Conservation (phyloP, 2,888 invertebrate species). For the Biston betularia region DNA sequence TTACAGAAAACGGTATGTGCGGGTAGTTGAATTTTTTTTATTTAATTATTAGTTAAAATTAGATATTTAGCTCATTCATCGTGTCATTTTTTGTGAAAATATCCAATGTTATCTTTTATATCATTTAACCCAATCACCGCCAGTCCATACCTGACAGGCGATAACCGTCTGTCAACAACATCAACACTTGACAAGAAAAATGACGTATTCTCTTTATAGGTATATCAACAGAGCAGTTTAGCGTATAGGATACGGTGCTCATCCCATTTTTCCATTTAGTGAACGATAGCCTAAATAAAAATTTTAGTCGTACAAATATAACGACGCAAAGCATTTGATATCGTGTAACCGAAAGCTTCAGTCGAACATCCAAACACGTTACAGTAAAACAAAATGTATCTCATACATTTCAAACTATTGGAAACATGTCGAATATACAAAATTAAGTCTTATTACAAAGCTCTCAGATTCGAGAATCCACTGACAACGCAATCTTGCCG, state of each 20-base stretch:
- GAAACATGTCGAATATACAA: slow-evolving; percentile 64
- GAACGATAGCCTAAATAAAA: slow-evolving; percentile 34
- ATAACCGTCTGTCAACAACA: no score
- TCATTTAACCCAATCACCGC: no score
- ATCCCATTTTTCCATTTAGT: not conserved
- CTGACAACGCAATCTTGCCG: slow-evolving; percentile 34
- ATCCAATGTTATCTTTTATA: no score
- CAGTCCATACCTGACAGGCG: no score
- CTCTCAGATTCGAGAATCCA: slow-evolving; percentile 42
- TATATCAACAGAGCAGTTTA: no score
- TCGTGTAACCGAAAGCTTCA: slow-evolving; percentile 53
- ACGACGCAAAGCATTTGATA: slow-evolving; percentile 20
- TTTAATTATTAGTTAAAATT: not conserved
- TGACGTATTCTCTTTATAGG: no score
- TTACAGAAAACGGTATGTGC: not conserved
- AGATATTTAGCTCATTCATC: no score
- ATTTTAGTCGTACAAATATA: slow-evolving; percentile 44
- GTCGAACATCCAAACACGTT: slow-evolving; percentile 56
- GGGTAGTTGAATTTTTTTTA: not conserved
- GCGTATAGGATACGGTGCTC: no score
- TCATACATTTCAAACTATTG: slow-evolving; percentile 59
- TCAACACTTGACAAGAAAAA: not conserved
- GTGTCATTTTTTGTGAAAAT: no score
- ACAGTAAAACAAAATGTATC: slow-evolving; percentile 56
- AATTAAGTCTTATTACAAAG: slow-evolving; percentile 59